Evolutionary conservation across 1,140 invertebrate genomes (phyloP), one percentile per base, ranked within the genome.

Genomic region (Hirudo medicinalis): DNA sequence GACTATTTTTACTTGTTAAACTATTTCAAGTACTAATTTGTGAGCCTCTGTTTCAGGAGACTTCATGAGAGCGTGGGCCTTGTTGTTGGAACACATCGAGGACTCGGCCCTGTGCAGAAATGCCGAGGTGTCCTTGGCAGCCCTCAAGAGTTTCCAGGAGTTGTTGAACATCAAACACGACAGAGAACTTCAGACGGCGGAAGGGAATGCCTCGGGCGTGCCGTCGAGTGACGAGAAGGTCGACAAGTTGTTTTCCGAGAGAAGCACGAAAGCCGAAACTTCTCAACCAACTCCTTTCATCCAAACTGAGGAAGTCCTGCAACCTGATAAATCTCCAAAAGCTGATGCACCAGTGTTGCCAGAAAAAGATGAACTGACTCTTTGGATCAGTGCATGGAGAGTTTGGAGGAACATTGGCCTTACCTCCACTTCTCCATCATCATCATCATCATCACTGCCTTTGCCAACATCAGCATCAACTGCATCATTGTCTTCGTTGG

Each of bases 81-180:
- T 95, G 13, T 85, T 97, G 20, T 84, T 97, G 17, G 91, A 95
- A 78, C 94, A 93, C 77, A 92, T 97, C 76, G 92, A 96, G 79
- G 90, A 89, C 80, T 89, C 92, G 22, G 91, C 94, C 0, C 81
- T 94, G 8, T 90, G 89, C 76, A 90, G 89, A 81, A 97, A 93
- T 83, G 91, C 91, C 71, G 94, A 97, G 85, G 90, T 92, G n/a
- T 94, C 92, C 8, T 85, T 97, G 72, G 91, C 93, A 6, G 92
- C 93, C 5, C 81, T 97, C 2, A 95, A 96, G 80, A 93, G 93
- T 29, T 91, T 97, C 79, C 92, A 97, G 83, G 93, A 97, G 82
- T 91, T 96, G 75, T 84, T 94, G 22, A 72, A 74, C 70, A 66
- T 71, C 57, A 73, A 36, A 36, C 32, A 36, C 32, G 32, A 73